Conservation (phyloP, 2,888 invertebrate species). For the Tachina grossa region DNA sequence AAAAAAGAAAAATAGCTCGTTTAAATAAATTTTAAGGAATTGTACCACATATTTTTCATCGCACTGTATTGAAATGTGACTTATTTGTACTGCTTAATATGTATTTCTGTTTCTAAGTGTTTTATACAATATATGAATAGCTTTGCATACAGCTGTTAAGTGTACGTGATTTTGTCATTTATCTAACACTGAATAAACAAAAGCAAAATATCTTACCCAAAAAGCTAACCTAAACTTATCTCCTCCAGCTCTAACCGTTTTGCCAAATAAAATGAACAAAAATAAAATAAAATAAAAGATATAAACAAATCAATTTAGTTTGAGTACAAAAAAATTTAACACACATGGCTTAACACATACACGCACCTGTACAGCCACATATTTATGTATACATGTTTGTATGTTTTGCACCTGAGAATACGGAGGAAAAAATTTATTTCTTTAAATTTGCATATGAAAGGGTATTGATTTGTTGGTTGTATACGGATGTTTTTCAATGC, state of each 20-base stretch:
- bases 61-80: conserved; percentile 10
- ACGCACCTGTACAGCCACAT: background rate
- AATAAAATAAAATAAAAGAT: conserved; percentile 3
- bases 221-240: background rate
- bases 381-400: too few relatives aligned
- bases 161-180: conserved; percentile 70
- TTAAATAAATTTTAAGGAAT: too few relatives aligned
- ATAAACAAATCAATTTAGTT: conserved; percentile 61
- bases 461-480: conserved; percentile 68
- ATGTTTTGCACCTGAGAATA: conserved; percentile 33
- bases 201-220: conserved; percentile 38
- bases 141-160: conserved; percentile 62
- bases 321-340: background rate
- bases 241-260: too few relatives aligned
- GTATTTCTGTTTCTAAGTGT: conserved; percentile 36
- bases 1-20: too few relatives aligned
- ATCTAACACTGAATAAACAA: conserved; percentile 57
- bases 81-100: conserved; percentile 4
- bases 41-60: background rate
- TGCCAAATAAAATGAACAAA: background rate
- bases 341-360: background rate
- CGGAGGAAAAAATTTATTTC: conserved; percentile 58
- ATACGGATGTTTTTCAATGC: background rate
- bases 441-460: conserved; percentile 69
- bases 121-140: conserved; percentile 39